A percentile compares a stretch with the other conserved stretches of the same genome.
Conservation (phyloP, 2,113 vertebrate species). For the Psittacus erithacus region DNA sequence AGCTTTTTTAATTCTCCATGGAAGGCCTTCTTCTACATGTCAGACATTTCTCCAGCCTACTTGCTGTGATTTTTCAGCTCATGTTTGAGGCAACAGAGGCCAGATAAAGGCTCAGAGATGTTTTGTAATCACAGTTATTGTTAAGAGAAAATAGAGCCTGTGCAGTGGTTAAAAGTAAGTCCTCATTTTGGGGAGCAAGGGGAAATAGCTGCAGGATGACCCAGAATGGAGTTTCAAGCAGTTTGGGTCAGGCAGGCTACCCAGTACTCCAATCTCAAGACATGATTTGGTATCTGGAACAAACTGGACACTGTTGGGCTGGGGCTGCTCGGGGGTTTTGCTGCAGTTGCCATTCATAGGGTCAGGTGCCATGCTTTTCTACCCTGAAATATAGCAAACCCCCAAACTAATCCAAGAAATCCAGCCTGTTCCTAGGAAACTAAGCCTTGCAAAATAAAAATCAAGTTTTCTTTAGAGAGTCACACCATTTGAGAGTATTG, state of each 20-base stretch:
- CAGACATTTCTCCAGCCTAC: neutral
- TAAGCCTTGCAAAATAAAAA: neutral
- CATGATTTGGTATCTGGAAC: neutral
- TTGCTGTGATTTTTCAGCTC: neutral
- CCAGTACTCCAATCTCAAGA: accelerated
- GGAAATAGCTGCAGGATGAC: neutral
- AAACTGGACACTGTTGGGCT: neutral
- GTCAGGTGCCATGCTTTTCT: neutral
- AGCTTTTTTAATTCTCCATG: neutral
- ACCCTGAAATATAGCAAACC: neutral
- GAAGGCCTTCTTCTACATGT: neutral
- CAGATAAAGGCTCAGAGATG: neutral
- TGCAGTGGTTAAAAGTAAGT: neutral
- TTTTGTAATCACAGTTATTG: neutral
- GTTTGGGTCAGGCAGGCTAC: neutral
- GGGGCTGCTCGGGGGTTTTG: neutral
- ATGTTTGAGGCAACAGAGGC: neutral
- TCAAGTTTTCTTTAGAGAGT: neutral
- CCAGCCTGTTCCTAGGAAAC: neutral
- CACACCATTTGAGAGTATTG: neutral
- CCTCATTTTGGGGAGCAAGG: neutral
- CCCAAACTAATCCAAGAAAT: neutral
- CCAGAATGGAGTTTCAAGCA: neutral
- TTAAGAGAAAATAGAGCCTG: neutral
- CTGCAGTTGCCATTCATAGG: neutral